Percentiles rank a stretch among this genome's conserved stretches.
These are phyloP conservation scores for Acronicta psi DNA, from an alignment of 2,888 invertebrate genomes.

Conservation along the genomic window DNA sequence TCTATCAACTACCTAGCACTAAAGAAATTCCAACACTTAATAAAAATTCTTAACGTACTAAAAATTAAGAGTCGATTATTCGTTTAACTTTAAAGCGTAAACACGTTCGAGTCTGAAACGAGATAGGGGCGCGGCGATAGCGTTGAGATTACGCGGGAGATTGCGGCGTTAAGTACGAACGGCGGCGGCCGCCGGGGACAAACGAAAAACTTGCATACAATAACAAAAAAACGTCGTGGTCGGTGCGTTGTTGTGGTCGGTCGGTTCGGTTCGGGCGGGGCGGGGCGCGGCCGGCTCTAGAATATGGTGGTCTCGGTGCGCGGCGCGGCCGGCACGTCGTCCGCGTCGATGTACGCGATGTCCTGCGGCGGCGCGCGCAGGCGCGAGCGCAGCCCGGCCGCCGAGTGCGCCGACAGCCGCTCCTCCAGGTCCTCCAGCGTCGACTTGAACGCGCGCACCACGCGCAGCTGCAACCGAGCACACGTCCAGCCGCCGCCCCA, in stretches of 20 bases:
- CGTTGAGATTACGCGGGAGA: constrained; percentile 64
- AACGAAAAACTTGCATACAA: constrained; percentile 59
- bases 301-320: constrained; percentile 84
- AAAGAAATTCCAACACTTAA: constrained; percentile 80
- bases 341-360: constrained; percentile 95
- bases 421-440: constrained; percentile 99
- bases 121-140: constrained; percentile 54
- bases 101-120: constrained; percentile 58
- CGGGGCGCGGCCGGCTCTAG: constrained; percentile 59
- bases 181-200: constrained; percentile 51
- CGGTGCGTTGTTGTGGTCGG: constrained; percentile 49
- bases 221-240: constrained; percentile 57
- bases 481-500: constrained; percentile 46
- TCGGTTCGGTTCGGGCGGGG: constrained; percentile 40
- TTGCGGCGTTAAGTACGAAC: constrained; percentile 73
- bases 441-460: constrained; percentile 99
- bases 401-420: constrained; percentile 99
- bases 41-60: constrained; percentile 71
- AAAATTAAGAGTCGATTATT: constrained; percentile 67
- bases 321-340: constrained; percentile 81
- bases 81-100: constrained; percentile 56
- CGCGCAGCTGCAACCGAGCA: constrained; percentile 97
- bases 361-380: constrained; percentile 92
- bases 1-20: constrained; percentile 80
- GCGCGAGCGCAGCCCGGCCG: constrained; percentile 97